Evolutionary conservation across 23 tunicate species (phyloP).

Genomic region (Styela plicata): DNA sequence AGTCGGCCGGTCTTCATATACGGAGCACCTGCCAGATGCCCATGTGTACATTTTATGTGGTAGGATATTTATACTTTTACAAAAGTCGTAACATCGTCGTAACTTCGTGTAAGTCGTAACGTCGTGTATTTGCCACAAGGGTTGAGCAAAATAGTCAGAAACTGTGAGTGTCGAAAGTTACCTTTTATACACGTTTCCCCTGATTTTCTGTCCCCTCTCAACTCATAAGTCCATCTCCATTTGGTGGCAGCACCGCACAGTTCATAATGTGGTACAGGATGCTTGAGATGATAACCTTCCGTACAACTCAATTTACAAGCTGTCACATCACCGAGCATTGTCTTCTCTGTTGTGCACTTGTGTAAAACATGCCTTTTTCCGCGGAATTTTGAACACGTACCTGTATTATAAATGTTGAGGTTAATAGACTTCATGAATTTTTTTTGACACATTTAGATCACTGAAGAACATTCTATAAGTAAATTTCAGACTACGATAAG

Average conservation of each 20-base stretch:
- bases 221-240: conserved; percentile 63
- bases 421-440: no score
- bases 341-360: not conserved
- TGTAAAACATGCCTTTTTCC: not conserved
- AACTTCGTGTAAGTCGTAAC: no score
- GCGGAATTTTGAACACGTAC: conserved; percentile 2
- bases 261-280: conserved; percentile 48
- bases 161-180: not conserved
- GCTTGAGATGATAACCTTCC: conserved; percentile 21
- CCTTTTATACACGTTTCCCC: conserved; percentile 48
- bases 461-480: no score
- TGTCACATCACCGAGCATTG: conserved; percentile 9
- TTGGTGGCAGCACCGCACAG: conserved; percentile 67
- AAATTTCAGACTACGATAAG: no score
- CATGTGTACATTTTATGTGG: not conserved
- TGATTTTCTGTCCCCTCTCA: conserved; percentile 31
- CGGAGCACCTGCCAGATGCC: no score
- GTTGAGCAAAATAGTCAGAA: no score
- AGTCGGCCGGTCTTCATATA: no score
- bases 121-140: no score
- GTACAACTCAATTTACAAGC: conserved; percentile 14
- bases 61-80: not conserved
- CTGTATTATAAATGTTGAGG: no score
- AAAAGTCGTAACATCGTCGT: no score
- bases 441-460: no score